phyloP scores from a whole-genome alignment of 2,797 vertebrate species.

The Chanos chanos region DNA sequence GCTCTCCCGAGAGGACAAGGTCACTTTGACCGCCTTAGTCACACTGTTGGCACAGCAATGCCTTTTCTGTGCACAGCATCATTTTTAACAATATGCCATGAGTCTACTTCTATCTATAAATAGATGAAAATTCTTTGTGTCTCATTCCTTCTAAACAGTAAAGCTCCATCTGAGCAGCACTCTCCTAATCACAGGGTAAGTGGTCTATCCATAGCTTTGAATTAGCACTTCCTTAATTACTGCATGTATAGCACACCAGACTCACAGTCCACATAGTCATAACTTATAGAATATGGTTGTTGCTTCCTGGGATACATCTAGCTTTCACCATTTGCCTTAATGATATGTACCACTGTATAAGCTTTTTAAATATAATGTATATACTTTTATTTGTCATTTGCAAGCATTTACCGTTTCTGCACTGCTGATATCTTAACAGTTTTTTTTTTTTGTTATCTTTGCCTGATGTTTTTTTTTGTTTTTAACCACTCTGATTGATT shows the following conservation, averaged over 20 bases:
- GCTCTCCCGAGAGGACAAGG: constrained; percentile 14
- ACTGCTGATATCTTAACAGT: too few relatives aligned
- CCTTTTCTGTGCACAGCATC: too few relatives aligned
- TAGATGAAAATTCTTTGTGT: constrained; percentile 7
- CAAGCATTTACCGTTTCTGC: too few relatives aligned
- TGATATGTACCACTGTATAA: too few relatives aligned
- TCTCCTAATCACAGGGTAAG: neutral
- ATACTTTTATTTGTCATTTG: too few relatives aligned
- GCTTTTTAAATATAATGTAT: too few relatives aligned
- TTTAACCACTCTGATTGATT: too few relatives aligned
- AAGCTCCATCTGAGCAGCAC: neutral
- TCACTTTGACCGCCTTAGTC: constrained; percentile 7
- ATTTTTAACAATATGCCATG: constrained; percentile 6
- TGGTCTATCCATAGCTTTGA: constrained; percentile 18
- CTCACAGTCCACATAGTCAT: neutral
- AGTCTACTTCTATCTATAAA: constrained; percentile 28
- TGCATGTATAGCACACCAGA: neutral
- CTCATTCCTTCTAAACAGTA: constrained; percentile 8
- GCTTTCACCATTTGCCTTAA: too few relatives aligned
- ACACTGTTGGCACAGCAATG: neutral
- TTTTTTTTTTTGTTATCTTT: too few relatives aligned
- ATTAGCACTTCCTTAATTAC: constrained; percentile 23
- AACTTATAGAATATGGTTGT: constrained; percentile 6
- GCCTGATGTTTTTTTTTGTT: too few relatives aligned
- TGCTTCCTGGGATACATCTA: too few relatives aligned